phyloP scores from a whole-genome alignment of 2,797 vertebrate genomes.

The Sebastiscus tertius region DNA sequence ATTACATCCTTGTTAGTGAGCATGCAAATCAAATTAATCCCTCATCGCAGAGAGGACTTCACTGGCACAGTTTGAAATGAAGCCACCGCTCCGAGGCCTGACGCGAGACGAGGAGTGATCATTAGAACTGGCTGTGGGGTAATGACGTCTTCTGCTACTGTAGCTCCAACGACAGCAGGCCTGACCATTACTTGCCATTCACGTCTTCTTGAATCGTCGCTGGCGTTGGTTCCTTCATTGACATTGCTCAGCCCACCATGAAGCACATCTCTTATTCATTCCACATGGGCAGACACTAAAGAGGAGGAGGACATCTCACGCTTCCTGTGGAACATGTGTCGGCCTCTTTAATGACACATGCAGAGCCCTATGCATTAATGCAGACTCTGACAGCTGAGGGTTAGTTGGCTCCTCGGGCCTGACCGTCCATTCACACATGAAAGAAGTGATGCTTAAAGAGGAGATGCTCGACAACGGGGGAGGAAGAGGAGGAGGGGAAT shows the following conservation, averaged over 20 bases:
- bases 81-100: slow-evolving; percentile 21
- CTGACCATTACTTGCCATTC: slow-evolving; percentile 36
- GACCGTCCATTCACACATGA: slow-evolving; percentile 21
- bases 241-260: slow-evolving; percentile 47
- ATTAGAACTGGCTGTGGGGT: slow-evolving; percentile 23
- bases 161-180: slow-evolving; percentile 20
- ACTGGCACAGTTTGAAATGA: slow-evolving; percentile 23
- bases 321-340: slow-evolving; percentile 44
- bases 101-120: slow-evolving; percentile 32
- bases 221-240: slow-evolving; percentile 27
- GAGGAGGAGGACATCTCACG: slow-evolving; percentile 36
- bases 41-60: slow-evolving; percentile 35
- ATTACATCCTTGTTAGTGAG: slow-evolving; percentile 64
- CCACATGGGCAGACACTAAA: slow-evolving; percentile 48
- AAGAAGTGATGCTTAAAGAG: neutral
- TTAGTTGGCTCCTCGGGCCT: slow-evolving; percentile 41
- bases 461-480: neutral
- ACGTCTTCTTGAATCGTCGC: slow-evolving; percentile 25
- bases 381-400: slow-evolving; percentile 57
- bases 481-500: neutral
- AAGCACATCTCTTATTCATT: slow-evolving; percentile 54
- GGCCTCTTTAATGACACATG: slow-evolving; percentile 45
- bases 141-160: slow-evolving; percentile 16
- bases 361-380: slow-evolving; percentile 38
- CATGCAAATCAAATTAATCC: slow-evolving; percentile 68